phyloP scores from a whole-genome alignment of 2,797 vertebrate genomes.

The Linurgus olivaceus region DNA sequence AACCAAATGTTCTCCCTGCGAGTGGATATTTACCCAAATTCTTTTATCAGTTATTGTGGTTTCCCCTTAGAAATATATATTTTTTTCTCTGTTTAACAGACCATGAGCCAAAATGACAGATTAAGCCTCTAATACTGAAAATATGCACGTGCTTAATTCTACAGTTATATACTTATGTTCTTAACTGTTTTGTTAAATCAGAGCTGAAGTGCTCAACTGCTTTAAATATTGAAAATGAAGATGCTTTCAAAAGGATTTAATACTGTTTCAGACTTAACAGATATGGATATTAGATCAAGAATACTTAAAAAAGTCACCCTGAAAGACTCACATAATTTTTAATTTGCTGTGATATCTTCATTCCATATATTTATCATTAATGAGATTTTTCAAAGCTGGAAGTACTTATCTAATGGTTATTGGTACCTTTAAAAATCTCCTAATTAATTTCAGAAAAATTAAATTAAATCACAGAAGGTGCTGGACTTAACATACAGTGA shows the following conservation, averaged over 20 bases:
- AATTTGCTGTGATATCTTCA: background rate
- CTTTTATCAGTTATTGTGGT: background rate
- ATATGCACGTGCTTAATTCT: constrained; percentile 18
- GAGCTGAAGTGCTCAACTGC: constrained; percentile 10
- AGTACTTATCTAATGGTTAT: background rate
- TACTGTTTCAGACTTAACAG: constrained; percentile 6
- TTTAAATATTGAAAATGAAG: constrained; percentile 31
- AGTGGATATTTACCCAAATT: background rate
- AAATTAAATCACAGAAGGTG: background rate
- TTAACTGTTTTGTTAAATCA: constrained; percentile 43
- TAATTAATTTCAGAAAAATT: constrained; percentile 23
- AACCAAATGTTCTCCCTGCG: background rate
- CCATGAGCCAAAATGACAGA: constrained; percentile 8
- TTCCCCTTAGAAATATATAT: background rate
- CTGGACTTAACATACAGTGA: background rate
- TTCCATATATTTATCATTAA: background rate
- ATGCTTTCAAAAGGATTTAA: constrained; percentile 31
- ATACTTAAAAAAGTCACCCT: background rate
- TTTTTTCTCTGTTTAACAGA: background rate
- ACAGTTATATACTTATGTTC: constrained; percentile 31
- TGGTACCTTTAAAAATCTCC: background rate
- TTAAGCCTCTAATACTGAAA: constrained; percentile 44
- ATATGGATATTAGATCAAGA: constrained; percentile 18
- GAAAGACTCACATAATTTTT: background rate
- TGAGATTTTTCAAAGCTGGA: constrained; percentile 3